These are phyloP conservation scores for Tipula helvola DNA, from an alignment of 2,888 invertebrate species.

Conservation along the genomic window DNA sequence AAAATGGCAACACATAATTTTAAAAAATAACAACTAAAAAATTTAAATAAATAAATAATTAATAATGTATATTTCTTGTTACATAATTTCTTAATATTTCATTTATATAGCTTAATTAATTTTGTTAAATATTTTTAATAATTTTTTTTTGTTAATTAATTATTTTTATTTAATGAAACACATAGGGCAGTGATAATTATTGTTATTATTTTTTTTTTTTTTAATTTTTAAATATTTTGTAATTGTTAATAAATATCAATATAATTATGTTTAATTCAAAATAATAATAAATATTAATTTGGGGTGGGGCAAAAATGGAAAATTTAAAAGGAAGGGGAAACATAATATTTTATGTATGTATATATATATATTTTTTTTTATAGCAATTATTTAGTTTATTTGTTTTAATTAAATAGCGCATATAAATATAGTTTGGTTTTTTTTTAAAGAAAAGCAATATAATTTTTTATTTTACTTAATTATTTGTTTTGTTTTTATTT, in stretches of 20 bases:
- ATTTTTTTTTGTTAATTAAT: not conserved
- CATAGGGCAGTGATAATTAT: slow-evolving; percentile 19
- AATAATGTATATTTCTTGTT: not conserved
- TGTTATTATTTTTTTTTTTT: slow-evolving; percentile 17
- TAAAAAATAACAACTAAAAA: not conserved
- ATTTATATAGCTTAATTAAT: not conserved
- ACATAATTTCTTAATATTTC: not conserved
- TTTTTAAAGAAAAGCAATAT: not conserved
- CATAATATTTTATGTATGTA: not conserved
- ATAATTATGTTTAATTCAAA: not conserved
- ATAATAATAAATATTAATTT: not conserved
- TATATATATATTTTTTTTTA: not conserved
- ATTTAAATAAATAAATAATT: not conserved
- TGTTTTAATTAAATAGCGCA: not conserved
- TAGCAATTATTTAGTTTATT: not conserved
- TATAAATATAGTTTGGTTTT: not conserved
- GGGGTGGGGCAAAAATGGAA: not conserved
- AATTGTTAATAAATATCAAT: not conserved
- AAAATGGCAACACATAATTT: not conserved
- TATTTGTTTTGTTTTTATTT: not conserved
- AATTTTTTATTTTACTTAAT: not conserved
- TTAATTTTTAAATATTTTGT: not conserved
- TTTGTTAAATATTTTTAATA: not conserved
- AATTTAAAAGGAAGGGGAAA: not conserved
- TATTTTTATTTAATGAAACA: slow-evolving; percentile 17